Conservation (phyloP, 2,888 invertebrate genomes). For the Drosophila anomelani region DNA sequence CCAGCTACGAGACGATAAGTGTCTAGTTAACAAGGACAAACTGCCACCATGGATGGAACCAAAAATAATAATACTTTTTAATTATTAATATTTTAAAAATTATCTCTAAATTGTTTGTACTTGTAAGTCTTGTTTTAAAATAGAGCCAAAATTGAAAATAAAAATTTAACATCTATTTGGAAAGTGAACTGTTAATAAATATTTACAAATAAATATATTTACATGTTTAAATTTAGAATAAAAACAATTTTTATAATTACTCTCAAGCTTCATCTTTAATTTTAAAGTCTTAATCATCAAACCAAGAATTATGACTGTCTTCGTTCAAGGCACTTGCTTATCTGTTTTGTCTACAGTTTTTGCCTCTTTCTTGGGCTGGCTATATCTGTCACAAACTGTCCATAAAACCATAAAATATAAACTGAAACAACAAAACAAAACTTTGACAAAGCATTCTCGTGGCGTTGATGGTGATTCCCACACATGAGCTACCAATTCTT, state of each 20-base stretch:
- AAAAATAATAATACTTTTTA: too few relatives aligned
- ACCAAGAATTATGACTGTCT: background rate
- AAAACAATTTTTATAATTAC: background rate
- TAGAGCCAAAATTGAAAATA: too few relatives aligned
- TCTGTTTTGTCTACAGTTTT: background rate
- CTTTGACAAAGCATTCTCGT: background rate
- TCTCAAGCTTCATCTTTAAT: background rate
- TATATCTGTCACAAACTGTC: background rate
- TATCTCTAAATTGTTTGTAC: background rate
- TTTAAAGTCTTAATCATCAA: background rate
- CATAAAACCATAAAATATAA: background rate
- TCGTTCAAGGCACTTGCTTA: background rate
- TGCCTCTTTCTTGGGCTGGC: background rate
- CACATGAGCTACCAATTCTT: conserved; percentile 4
- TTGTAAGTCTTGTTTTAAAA: too few relatives aligned
- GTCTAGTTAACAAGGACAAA: conserved; percentile 13
- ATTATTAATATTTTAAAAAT: too few relatives aligned
- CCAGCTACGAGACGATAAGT: background rate
- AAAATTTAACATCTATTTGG: too few relatives aligned
- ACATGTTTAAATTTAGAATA: too few relatives aligned
- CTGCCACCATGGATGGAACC: too few relatives aligned
- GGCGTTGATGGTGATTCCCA: background rate
- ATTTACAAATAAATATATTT: too few relatives aligned
- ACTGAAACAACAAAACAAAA: background rate
- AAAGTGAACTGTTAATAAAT: too few relatives aligned